Percentiles rank a stretch among this genome's conserved stretches.
Evolutionary conservation across 2,888 invertebrate genomes (phyloP).

Genomic region (Aproaerema taeniolella): DNA sequence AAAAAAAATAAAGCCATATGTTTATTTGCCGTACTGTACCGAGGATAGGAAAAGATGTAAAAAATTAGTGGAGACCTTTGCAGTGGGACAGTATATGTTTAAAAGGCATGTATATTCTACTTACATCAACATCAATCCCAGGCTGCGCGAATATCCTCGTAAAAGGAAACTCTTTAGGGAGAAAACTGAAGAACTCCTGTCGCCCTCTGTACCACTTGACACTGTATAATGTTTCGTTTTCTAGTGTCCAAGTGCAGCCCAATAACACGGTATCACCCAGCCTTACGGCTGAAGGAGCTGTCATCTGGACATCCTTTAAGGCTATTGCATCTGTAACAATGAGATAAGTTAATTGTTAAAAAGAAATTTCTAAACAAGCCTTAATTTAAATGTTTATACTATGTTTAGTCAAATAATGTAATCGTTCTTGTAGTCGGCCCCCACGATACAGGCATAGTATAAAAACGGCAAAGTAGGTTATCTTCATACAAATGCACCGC

Average conservation of each 20-base stretch:
- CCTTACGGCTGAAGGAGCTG: constrained; percentile 83
- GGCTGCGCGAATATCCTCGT: constrained; percentile 84
- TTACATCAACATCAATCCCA: constrained; percentile 84
- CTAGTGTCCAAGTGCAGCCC: constrained; percentile 84
- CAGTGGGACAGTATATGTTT: too few species aligned
- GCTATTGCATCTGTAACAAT: constrained; percentile 74
- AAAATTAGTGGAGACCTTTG: too few species aligned
- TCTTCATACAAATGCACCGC: too few species aligned
- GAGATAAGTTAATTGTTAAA: too few species aligned
- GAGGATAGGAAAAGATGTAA: too few species aligned
- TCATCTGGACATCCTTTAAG: constrained; percentile 81
- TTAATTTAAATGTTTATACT: too few species aligned
- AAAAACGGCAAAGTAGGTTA: too few species aligned
- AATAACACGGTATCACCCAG: constrained; percentile 84
- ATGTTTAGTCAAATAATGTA: too few species aligned
- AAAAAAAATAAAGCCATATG: background rate
- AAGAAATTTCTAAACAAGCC: too few species aligned
- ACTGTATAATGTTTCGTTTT: constrained; percentile 84
- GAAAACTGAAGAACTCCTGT: constrained; percentile 87
- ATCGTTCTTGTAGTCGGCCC: too few species aligned
- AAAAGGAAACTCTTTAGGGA: constrained; percentile 87
- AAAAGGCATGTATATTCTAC: constrained; percentile 43
- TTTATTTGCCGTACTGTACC: background rate
- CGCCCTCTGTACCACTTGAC: constrained; percentile 89
- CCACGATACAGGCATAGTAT: too few species aligned